Conservation (phyloP, 2,888 invertebrate species). For the Oscheius onirici region DNA sequence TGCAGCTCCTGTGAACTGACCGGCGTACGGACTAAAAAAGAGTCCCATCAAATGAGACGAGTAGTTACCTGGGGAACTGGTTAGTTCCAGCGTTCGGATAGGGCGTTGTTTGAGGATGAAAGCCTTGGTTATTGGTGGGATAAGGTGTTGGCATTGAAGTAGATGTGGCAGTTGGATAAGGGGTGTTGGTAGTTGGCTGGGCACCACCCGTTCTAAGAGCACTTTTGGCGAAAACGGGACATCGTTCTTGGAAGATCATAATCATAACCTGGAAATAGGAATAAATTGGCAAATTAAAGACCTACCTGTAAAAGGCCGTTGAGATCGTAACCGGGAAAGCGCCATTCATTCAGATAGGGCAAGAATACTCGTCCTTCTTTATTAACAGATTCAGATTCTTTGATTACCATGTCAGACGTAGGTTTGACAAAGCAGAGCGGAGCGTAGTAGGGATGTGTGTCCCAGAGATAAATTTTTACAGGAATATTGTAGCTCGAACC, state of each 20-base stretch:
- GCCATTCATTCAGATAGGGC: conserved; percentile 95
- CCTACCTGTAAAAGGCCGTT: conserved; percentile 83
- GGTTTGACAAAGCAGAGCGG: conserved; percentile 90
- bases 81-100: conserved; percentile 44
- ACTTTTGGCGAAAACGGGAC: conserved; percentile 81
- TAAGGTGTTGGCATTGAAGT: conserved; percentile 40
- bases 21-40: conserved; percentile 47
- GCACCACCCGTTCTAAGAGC: conserved; percentile 68
- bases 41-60: not conserved
- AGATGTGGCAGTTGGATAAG: conserved; percentile 65
- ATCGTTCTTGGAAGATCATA: conserved; percentile 90
- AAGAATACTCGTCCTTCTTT: conserved; percentile 88
- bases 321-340: conserved; percentile 82
- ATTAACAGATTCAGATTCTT: conserved; percentile 72
- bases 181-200: conserved; percentile 71
- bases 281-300: not conserved
- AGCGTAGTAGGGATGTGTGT: conserved; percentile 94
- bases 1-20: conserved; percentile 12
- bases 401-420: conserved; percentile 90
- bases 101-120: conserved; percentile 30
- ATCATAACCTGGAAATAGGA: conserved; percentile 79
- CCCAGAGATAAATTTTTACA: conserved; percentile 92
- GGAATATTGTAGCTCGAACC: conserved; percentile 92
- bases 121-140: conserved; percentile 31
- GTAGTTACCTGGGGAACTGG: conserved; percentile 17